These are phyloP conservation scores for Pelusios castaneus DNA, from an alignment of 2,113 vertebrate species.

Conservation along the genomic window DNA sequence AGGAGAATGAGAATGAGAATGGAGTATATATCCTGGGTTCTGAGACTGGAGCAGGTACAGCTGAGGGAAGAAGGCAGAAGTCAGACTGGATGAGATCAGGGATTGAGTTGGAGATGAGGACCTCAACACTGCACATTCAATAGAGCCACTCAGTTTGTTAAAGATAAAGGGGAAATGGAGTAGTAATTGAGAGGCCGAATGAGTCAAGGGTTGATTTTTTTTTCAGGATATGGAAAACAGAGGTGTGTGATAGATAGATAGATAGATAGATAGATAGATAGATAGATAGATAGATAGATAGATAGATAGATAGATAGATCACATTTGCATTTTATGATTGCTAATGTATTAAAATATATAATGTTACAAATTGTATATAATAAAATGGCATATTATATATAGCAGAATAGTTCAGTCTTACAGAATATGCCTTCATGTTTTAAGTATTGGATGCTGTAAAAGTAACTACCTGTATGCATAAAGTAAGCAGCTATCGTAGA, in stretches of 20 bases:
- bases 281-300: too few relatives aligned
- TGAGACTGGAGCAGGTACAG: neutral
- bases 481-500: constrained; percentile 15
- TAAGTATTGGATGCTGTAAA: neutral
- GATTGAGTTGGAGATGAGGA: neutral
- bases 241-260: too few relatives aligned
- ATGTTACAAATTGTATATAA: neutral
- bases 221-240: neutral
- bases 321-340: neutral
- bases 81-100: neutral
- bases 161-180: neutral
- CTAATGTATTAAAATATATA: neutral
- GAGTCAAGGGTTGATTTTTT: neutral
- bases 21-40: neutral
- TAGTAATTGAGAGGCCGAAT: neutral
- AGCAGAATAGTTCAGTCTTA: neutral
- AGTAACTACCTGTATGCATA: constrained; percentile 16
- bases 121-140: neutral
- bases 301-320: too few relatives aligned
- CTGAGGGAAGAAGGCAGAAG: neutral
- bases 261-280: too few relatives aligned
- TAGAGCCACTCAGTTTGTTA: neutral
- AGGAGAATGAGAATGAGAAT: neutral
- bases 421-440: constrained; percentile 9
- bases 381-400: neutral